These are phyloP conservation scores for Syrrhaptes paradoxus DNA, from an alignment of 2,113 vertebrate genomes.

Conservation along the genomic window DNA sequence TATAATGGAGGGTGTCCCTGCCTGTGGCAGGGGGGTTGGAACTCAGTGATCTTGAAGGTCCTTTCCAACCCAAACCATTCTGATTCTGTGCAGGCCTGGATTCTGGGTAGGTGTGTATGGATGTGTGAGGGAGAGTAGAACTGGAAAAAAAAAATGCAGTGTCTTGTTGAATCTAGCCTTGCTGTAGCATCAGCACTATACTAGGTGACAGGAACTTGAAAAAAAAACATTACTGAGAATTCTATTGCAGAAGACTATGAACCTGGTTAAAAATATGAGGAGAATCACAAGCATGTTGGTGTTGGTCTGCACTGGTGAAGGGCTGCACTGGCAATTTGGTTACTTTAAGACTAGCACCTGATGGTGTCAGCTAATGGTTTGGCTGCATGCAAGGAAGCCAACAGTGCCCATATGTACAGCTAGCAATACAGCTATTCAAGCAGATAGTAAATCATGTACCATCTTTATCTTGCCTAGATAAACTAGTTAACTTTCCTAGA, in stretches of 20 bases:
- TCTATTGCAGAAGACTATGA: accelerated
- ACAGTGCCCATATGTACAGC: accelerated
- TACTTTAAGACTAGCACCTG: not conserved
- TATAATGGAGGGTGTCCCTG: too few relatives aligned
- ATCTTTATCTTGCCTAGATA: not conserved
- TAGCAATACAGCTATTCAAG: not conserved
- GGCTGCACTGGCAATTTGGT: not conserved
- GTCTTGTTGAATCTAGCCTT: not conserved
- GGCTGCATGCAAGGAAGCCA: not conserved
- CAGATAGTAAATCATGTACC: not conserved
- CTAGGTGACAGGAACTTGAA: not conserved
- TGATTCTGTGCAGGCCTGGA: not conserved
- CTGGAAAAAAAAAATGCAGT: not conserved
- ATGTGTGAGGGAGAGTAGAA: not conserved
- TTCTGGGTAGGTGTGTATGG: not conserved
- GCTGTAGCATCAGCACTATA: not conserved
- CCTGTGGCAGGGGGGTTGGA: too few relatives aligned
- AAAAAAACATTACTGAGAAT: not conserved
- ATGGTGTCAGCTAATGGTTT: not conserved
- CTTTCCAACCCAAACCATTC: too few relatives aligned
- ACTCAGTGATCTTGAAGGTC: too few relatives aligned
- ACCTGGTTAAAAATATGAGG: not conserved
- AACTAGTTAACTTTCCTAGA: not conserved
- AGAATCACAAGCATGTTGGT: not conserved
- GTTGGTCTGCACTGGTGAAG: not conserved